These are phyloP conservation scores for Clarias laeviceps DNA, from an alignment of 2,797 vertebrate genomes.

Conservation along the genomic window DNA sequence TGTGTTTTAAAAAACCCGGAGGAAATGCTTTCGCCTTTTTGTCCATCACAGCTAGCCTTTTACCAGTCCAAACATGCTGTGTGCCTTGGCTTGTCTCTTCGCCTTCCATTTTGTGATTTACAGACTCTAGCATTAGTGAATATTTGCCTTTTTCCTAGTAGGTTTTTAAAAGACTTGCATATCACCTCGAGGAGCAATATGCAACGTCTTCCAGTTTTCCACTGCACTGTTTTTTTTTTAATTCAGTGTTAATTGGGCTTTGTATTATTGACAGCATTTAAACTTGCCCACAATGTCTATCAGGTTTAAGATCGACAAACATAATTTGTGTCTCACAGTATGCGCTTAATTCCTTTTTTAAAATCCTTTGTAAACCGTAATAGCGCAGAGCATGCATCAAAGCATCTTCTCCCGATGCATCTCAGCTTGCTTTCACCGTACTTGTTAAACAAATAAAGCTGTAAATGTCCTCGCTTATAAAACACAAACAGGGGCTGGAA, in stretches of 20 bases:
- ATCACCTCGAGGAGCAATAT: constrained; percentile 26
- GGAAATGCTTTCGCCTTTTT: constrained; percentile 43
- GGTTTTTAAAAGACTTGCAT: constrained; percentile 52
- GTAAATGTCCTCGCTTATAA: background rate
- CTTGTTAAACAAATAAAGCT: background rate
- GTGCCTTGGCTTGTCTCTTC: constrained; percentile 10
- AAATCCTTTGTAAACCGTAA: background rate
- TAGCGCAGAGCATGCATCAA: background rate
- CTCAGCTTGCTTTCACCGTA: background rate
- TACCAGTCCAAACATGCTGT: constrained; percentile 34
- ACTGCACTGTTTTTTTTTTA: background rate
- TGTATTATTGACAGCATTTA: background rate
- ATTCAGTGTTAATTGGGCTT: background rate
- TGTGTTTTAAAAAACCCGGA: constrained; percentile 46
- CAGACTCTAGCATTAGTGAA: constrained; percentile 18
- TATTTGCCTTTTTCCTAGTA: constrained; percentile 47
- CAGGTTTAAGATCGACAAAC: background rate
- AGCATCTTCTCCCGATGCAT: background rate
- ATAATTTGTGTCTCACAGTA: background rate
- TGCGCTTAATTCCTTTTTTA: background rate
- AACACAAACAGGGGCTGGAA: background rate
- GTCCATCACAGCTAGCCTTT: constrained; percentile 39
- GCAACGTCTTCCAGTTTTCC: background rate
- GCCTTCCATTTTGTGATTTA: constrained; percentile 33
- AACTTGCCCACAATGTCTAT: background rate